phyloP scores from a whole-genome alignment of 2,113 vertebrate species.

The Paramisgurnus dabryanus region DNA sequence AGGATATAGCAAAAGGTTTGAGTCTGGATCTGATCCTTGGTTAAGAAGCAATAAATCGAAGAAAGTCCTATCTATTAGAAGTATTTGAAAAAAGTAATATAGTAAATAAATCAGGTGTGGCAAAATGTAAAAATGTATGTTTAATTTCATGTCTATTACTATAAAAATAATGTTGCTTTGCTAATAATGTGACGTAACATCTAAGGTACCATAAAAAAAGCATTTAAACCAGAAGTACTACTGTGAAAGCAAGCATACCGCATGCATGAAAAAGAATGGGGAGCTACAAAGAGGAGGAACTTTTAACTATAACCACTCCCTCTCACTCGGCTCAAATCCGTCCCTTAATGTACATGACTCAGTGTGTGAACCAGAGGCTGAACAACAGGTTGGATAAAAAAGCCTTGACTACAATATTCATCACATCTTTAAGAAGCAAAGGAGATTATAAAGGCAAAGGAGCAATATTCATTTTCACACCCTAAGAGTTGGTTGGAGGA shows the following conservation, averaged over 20 bases:
- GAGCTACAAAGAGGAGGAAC: not conserved
- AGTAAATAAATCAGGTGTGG: not conserved
- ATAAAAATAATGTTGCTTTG: no score
- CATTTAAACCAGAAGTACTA: not conserved
- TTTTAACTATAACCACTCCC: constrained; percentile 4
- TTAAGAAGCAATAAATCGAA: not conserved
- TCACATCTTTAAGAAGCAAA: not conserved
- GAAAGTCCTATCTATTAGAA: not conserved
- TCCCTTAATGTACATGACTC: not conserved
- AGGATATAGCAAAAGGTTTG: not conserved
- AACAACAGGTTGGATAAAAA: not conserved
- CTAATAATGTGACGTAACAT: not conserved
- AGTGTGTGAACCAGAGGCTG: not conserved
- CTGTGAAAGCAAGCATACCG: not conserved
- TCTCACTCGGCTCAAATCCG: not conserved
- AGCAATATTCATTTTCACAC: no score
- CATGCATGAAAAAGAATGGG: not conserved
- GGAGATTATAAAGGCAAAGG: not conserved
- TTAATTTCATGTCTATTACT: no score
- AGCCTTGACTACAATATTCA: not conserved
- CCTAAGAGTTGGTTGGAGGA: not conserved
- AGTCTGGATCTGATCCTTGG: no score
- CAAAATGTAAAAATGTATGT: no score
- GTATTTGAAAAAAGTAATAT: not conserved
- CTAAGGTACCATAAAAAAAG: not conserved